Conservation (phyloP, 2,797 vertebrate genomes). For the Botia kubotai region DNA sequence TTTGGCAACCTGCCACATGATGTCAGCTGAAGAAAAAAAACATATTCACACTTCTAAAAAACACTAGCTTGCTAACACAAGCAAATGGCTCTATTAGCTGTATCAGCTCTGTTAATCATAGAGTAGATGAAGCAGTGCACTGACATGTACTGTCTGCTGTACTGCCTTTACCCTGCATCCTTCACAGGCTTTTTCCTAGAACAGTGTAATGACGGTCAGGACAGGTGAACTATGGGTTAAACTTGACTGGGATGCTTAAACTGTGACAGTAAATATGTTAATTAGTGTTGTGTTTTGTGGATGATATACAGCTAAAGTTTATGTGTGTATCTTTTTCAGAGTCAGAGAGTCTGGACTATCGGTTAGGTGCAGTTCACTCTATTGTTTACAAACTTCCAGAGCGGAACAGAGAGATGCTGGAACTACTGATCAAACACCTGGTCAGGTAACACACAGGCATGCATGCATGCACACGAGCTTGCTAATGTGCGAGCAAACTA, state of each 20-base stretch:
- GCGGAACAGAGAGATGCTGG: conserved; percentile 92
- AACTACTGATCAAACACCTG: conserved; percentile 91
- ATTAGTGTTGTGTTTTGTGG: background rate
- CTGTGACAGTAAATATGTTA: background rate
- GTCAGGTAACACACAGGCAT: conserved; percentile 80
- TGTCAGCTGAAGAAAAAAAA: background rate
- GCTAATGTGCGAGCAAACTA: conserved; percentile 11
- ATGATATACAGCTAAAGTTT: background rate
- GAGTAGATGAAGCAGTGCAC: background rate
- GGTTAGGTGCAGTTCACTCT: conserved; percentile 91
- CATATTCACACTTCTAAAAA: conserved; percentile 13
- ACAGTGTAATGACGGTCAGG: background rate
- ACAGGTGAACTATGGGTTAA: background rate
- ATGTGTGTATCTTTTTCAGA: conserved; percentile 75
- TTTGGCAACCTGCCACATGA: conserved; percentile 9
- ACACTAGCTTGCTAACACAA: conserved; percentile 8
- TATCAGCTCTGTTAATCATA: conserved; percentile 24
- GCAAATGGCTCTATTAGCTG: conserved; percentile 6
- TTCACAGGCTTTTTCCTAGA: background rate
- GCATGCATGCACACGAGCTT: background rate
- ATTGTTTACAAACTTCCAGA: conserved; percentile 95
- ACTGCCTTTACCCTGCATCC: background rate
- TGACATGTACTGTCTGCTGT: conserved; percentile 37
- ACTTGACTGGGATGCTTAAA: background rate
- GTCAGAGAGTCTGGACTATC: conserved; percentile 91